Conservation (phyloP, 2,113 vertebrate genomes). For the Athene noctua region DNA sequence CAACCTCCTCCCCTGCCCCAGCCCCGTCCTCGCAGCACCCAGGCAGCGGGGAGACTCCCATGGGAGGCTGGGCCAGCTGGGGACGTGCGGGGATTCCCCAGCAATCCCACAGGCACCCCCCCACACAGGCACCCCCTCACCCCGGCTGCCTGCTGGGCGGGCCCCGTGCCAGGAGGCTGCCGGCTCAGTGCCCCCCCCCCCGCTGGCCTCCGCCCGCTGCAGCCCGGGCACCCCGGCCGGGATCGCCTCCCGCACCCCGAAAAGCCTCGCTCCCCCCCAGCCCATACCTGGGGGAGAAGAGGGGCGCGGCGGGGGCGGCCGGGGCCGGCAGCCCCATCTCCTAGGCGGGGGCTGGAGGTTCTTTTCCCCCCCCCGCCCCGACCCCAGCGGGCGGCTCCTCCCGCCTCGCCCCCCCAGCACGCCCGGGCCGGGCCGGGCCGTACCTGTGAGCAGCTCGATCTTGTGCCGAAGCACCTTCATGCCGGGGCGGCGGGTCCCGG, state of each 20-base stretch:
- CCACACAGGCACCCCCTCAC: neutral
- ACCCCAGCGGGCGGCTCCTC: neutral
- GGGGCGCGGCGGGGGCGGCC: neutral
- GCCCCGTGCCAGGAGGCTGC: neutral
- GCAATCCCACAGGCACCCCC: neutral
- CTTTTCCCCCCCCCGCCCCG: neutral
- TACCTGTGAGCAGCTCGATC: conserved; percentile 37
- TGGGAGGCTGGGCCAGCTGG: neutral
- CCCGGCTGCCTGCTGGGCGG: neutral
- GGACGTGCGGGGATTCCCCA: neutral
- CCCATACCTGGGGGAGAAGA: neutral
- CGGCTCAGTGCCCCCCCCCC: neutral
- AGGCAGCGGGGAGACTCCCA: neutral
- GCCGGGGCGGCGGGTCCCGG: neutral
- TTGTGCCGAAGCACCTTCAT: conserved; percentile 38
- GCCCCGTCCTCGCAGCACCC: neutral
- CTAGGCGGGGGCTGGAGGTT: neutral
- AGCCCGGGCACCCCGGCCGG: neutral
- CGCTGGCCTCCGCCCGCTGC: neutral
- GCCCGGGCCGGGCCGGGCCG: neutral
- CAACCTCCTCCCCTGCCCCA: neutral
- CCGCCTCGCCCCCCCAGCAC: neutral
- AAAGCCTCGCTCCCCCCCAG: neutral
- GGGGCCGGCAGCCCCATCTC: neutral
- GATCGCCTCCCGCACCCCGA: neutral